Conservation (phyloP, 2,113 vertebrate species). For the Oncorhynchus masou region DNA sequence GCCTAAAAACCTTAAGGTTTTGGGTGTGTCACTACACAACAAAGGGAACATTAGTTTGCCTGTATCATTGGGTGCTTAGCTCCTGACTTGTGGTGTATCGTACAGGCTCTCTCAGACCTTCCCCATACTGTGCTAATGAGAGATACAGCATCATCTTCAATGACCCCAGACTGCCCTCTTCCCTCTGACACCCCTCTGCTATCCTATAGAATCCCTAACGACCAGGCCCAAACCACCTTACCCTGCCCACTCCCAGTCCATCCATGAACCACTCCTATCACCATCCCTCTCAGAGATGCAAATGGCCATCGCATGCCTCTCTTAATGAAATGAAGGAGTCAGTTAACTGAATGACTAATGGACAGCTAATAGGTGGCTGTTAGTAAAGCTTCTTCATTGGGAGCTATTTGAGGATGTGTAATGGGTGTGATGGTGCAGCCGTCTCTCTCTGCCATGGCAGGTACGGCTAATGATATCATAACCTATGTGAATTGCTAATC, state of each 20-base stretch:
- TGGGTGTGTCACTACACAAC: too few species aligned
- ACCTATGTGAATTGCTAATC: slow-evolving; percentile 18
- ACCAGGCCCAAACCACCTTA: not conserved
- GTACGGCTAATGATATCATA: slow-evolving; percentile 26
- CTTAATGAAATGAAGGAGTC: slow-evolving; percentile 32
- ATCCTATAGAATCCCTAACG: not conserved
- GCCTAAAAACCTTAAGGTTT: too few species aligned
- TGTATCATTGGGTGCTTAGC: too few species aligned
- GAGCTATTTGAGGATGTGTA: slow-evolving; percentile 13
- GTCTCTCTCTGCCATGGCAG: not conserved
- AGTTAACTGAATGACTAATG: slow-evolving; percentile 33
- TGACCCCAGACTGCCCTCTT: slow-evolving; percentile 4
- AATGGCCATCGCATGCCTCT: slow-evolving; percentile 3
- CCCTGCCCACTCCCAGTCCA: not conserved
- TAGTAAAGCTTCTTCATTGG: slow-evolving; percentile 24
- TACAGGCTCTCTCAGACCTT: too few species aligned
- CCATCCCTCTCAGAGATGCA: slow-evolving; percentile 5
- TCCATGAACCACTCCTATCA: not conserved
- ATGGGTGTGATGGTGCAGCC: not conserved
- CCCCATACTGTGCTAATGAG: not conserved
- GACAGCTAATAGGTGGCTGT: slow-evolving; percentile 19
- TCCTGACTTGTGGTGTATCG: too few species aligned
- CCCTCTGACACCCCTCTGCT: not conserved
- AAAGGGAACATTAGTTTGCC: too few species aligned
- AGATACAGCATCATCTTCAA: not conserved